A percentile compares a stretch with the other conserved stretches of the same genome.
Evolutionary conservation across 2,113 vertebrate genomes (phyloP).

Genomic region (Amblyopsis rosae): DNA sequence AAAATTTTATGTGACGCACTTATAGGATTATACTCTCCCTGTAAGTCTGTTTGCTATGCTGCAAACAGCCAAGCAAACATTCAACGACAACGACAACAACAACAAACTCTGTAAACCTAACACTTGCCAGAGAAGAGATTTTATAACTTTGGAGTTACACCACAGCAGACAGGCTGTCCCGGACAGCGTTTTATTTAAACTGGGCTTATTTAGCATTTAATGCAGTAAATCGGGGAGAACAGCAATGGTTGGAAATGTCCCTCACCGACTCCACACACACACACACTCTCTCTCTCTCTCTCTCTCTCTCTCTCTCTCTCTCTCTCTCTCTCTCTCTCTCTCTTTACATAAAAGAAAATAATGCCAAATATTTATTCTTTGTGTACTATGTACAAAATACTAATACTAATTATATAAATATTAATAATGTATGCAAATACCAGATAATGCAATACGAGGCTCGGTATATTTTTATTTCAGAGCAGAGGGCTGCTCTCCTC

Average conservation of each 20-base stretch:
- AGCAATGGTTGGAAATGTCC: slow-evolving; percentile 28
- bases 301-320: no score
- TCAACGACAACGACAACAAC: slow-evolving; percentile 21
- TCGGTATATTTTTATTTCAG: slow-evolving; percentile 21
- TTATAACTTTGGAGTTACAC: slow-evolving; percentile 36
- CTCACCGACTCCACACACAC: not conserved
- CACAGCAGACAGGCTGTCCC: slow-evolving; percentile 28
- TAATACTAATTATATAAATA: no score
- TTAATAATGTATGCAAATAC: no score
- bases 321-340: not conserved
- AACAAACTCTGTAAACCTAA: slow-evolving; percentile 35
- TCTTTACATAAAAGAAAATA: slow-evolving; percentile 7
- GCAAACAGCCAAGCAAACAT: slow-evolving; percentile 34
- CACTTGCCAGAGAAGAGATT: slow-evolving; percentile 40
- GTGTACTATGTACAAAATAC: not conserved
- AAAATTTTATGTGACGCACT: no score
- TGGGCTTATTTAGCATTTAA: slow-evolving; percentile 52
- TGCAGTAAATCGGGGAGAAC: slow-evolving; percentile 27
- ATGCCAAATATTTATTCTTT: not conserved
- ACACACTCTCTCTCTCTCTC: no score
- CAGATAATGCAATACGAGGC: slow-evolving; percentile 16
- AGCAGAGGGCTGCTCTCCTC: slow-evolving; percentile 35
- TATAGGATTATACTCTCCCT: no score
- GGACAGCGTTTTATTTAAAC: slow-evolving; percentile 9
- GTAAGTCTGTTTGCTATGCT: not conserved